Evolutionary conservation across 2,888 invertebrate genomes (phyloP).

Genomic region (Brachypalpus laphriformis): DNA sequence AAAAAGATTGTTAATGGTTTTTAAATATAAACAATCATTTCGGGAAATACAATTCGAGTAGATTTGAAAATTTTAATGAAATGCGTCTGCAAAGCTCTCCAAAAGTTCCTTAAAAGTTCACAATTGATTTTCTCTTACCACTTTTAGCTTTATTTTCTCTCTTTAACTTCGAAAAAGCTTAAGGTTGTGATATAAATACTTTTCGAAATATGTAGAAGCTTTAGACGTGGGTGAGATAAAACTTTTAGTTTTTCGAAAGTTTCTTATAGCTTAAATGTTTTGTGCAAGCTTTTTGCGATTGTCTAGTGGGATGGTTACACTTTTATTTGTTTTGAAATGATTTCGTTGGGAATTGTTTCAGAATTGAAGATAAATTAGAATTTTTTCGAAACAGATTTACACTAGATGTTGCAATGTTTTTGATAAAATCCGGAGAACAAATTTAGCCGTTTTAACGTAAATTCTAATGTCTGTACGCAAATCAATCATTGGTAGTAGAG

Average conservation of each 20-base stretch:
- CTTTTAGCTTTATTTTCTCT: neutral
- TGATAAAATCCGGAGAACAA: no score
- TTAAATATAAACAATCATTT: no score
- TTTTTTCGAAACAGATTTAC: no score
- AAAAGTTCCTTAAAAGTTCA: neutral
- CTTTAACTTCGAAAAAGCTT: slow-evolving; percentile 12
- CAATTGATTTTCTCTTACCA: neutral
- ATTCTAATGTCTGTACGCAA: no score
- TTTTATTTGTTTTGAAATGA: neutral
- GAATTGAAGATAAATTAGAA: no score
- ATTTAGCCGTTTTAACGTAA: no score
- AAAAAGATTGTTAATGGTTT: no score
- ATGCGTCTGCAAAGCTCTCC: no score
- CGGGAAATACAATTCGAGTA: neutral
- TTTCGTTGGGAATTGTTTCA: no score
- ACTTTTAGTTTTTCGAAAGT: neutral
- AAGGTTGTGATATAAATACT: neutral
- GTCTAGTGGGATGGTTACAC: neutral
- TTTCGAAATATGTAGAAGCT: slow-evolving; percentile 1
- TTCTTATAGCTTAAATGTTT: neutral
- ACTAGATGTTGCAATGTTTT: no score
- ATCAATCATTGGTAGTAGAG: no score
- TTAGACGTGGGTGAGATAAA: neutral
- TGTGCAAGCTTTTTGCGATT: neutral
- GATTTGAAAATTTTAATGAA: neutral